Percentiles rank a stretch among this genome's conserved stretches.
Conservation (phyloP, 2,888 invertebrate genomes). For the Drosophila seclusa region DNA sequence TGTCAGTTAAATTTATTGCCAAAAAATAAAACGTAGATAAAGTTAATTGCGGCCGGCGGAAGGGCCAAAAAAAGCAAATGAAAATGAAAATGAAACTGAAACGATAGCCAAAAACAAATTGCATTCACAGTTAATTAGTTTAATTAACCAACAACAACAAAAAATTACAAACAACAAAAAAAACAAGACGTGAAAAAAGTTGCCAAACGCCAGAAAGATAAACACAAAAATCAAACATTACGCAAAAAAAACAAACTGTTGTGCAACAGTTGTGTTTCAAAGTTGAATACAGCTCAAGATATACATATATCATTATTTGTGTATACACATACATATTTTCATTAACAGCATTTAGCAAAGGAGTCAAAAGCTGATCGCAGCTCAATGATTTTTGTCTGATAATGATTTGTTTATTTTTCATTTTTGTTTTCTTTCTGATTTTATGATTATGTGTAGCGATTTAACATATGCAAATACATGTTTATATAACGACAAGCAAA, state of each 20-base stretch:
- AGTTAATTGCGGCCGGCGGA: constrained; percentile 51
- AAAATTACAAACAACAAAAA: constrained; percentile 4
- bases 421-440: constrained; percentile 17
- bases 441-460: constrained; percentile 35
- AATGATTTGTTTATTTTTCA: constrained; percentile 46
- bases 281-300: constrained; percentile 33
- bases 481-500: constrained; percentile 56
- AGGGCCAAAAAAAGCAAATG: constrained; percentile 49
- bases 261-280: constrained; percentile 48
- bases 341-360: constrained; percentile 55
- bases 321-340: constrained; percentile 21
- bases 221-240: constrained; percentile 14
- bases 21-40: constrained; percentile 27
- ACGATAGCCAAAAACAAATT: constrained; percentile 38
- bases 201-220: constrained; percentile 32
- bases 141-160: constrained; percentile 58
- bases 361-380: constrained; percentile 9
- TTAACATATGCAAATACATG: constrained; percentile 26
- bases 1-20: constrained; percentile 49
- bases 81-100: constrained; percentile 10
- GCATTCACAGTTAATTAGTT: constrained; percentile 67
- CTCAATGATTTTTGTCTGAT: constrained; percentile 42
- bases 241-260: constrained; percentile 26
- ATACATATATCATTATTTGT: constrained; percentile 1
- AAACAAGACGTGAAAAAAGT: constrained; percentile 27